phyloP scores from a whole-genome alignment of 2,888 invertebrate genomes.

The Chloroclysta siterata region DNA sequence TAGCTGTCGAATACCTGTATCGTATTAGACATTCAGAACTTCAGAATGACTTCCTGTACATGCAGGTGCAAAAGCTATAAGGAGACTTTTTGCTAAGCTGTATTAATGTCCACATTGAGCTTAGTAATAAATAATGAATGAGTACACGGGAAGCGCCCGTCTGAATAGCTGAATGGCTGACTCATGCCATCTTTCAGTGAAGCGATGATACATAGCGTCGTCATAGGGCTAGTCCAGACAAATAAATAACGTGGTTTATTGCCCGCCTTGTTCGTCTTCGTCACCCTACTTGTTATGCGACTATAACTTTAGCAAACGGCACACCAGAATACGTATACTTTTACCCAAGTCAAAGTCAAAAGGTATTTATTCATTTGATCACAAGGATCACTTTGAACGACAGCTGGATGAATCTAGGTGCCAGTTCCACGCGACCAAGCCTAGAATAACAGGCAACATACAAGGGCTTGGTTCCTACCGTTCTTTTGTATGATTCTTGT shows the following conservation, averaged over 20 bases:
- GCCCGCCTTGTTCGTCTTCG: slow-evolving; percentile 30
- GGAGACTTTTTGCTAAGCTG: slow-evolving; percentile 37
- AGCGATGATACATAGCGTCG: slow-evolving; percentile 66
- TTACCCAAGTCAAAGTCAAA: background rate
- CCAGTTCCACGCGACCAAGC: no score
- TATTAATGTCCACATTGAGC: slow-evolving; percentile 36
- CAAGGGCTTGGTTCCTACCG: no score
- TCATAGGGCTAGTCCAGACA: slow-evolving; percentile 52
- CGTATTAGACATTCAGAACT: slow-evolving; percentile 20
- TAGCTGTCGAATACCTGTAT: slow-evolving; percentile 4
- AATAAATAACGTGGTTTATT: slow-evolving; percentile 49
- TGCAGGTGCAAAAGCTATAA: slow-evolving; percentile 29
- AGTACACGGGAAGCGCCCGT: slow-evolving; percentile 55
- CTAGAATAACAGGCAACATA: no score
- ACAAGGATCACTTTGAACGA: no score
- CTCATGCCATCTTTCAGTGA: slow-evolving; percentile 68
- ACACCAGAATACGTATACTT: background rate
- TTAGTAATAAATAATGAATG: slow-evolving; percentile 45
- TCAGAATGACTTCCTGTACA: slow-evolving; percentile 25
- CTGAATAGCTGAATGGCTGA: slow-evolving; percentile 59
- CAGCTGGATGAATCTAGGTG: no score
- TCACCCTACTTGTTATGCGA: slow-evolving; percentile 21
- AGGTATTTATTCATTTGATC: no score
- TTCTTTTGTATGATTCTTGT: no score
- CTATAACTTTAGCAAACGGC: slow-evolving; percentile 8